These are phyloP conservation scores for Pelagia noctiluca DNA, from an alignment of 30 jellyfish, hydroid and myxozoan genomes.

Conservation along the genomic window DNA sequence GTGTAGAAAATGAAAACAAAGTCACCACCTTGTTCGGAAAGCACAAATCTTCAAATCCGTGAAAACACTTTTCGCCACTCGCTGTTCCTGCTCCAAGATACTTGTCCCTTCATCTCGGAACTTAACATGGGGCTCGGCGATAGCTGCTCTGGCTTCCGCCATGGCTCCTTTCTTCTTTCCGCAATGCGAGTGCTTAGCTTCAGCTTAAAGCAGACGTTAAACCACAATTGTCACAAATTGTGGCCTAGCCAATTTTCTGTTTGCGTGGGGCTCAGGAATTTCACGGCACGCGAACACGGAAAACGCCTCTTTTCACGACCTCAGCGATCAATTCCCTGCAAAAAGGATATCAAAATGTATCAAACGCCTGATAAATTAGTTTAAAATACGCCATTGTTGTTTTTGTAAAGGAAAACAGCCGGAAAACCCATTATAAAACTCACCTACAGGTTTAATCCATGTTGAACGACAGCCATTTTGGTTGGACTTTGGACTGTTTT, in stretches of 20 bases:
- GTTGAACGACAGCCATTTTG: no score
- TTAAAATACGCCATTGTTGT: not conserved
- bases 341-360: not conserved
- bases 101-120: conserved; percentile 96
- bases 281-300: no score
- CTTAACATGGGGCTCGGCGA: conserved; percentile 88
- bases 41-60: conserved; percentile 87
- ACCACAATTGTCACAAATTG: not conserved
- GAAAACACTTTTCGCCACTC: conserved; percentile 89
- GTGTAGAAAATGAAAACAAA: not conserved
- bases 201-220: not conserved
- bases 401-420: no score
- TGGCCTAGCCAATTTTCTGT: not conserved
- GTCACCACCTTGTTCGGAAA: conserved; percentile 84
- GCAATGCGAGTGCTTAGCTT: no score
- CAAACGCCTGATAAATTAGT: not conserved
- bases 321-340: not conserved
- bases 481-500: no score
- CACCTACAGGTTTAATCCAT: no score
- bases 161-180: no score
- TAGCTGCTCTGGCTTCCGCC: conserved; percentile 99
- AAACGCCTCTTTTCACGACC: not conserved
- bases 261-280: conserved; percentile 1
- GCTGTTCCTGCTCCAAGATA: conserved; percentile 84
- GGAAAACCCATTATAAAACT: no score